Percentiles rank a stretch among this genome's conserved stretches.
phyloP scores from a whole-genome alignment of 1,140 invertebrate genomes.

The Zaprionus ornatus region DNA sequence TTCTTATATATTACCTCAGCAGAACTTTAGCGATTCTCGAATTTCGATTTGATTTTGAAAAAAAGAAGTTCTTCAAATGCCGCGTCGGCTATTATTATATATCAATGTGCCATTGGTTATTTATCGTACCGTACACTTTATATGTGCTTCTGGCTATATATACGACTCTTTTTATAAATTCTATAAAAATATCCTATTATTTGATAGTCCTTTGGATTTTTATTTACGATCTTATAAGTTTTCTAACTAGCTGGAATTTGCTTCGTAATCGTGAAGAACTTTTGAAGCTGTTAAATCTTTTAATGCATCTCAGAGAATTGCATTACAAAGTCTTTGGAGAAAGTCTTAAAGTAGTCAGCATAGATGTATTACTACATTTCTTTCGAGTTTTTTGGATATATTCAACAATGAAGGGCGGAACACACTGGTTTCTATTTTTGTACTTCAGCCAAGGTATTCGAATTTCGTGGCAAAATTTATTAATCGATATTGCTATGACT shows the following conservation, averaged over 20 bases:
- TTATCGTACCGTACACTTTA: neutral
- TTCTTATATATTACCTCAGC: neutral
- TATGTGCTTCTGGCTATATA: accelerated
- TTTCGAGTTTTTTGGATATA: neutral
- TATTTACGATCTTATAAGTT: neutral
- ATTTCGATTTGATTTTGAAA: neutral
- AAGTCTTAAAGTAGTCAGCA: neutral
- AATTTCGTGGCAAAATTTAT: neutral
- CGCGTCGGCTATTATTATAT: neutral
- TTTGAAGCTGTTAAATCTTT: neutral
- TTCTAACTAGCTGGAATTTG: neutral
- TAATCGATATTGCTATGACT: neutral
- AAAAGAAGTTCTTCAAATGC: neutral
- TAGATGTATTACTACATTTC: neutral
- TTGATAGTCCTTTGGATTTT: accelerated
- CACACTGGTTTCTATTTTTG: no score
- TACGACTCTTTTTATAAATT: accelerated
- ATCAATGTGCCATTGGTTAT: neutral
- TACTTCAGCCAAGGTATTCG: accelerated
- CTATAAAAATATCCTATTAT: neutral
- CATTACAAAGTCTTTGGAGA: neutral
- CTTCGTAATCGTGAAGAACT: neutral
- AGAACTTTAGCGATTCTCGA: neutral
- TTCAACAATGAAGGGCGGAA: no score
- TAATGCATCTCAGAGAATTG: neutral